These are phyloP conservation scores for Micromussa lordhowensis DNA, from an alignment of 92 coral and sea anemone species.

Conservation along the genomic window DNA sequence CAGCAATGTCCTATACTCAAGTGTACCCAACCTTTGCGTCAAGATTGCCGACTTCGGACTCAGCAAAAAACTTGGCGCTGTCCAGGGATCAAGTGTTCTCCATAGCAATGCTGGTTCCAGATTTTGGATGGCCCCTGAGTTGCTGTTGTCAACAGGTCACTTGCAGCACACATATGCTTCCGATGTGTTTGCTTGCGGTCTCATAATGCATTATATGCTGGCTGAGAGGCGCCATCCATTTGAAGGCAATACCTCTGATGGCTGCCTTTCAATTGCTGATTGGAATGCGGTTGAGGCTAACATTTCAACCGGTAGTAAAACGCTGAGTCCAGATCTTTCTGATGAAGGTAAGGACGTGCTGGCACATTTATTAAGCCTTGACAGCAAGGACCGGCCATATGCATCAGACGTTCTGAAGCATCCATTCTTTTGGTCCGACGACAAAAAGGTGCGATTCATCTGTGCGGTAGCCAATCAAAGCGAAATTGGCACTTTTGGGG, in stretches of 20 bases:
- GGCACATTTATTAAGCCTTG: not conserved
- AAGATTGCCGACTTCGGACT: constrained; percentile 69
- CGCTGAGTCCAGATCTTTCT: constrained; percentile 10
- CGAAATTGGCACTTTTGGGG: constrained; percentile 35
- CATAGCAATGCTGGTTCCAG: constrained; percentile 53
- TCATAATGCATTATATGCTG: constrained; percentile 26
- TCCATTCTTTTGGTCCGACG: constrained; percentile 63
- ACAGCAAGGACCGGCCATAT: constrained; percentile 35
- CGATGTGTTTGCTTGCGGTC: constrained; percentile 23
- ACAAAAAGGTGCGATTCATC: constrained; percentile 41
- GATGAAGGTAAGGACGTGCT: constrained; percentile 23
- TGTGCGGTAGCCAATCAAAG: constrained; percentile 58
- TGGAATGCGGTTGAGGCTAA: constrained; percentile 3
- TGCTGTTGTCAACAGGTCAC: constrained; percentile 24
- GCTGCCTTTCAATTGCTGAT: not conserved
- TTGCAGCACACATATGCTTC: constrained; percentile 13
- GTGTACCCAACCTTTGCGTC: not conserved
- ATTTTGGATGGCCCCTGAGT: constrained; percentile 71
- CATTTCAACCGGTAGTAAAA: not conserved
- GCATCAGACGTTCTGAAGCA: constrained; percentile 42
- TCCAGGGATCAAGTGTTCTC: constrained; percentile 24
- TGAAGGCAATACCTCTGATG: not conserved
- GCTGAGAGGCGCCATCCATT: constrained; percentile 28
- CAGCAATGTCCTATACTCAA: constrained; percentile 28
- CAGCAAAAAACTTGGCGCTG: constrained; percentile 35